Evolutionary conservation across 2,797 vertebrate genomes (phyloP), one percentile per base, ranked within the genome.

Genomic region (Sebastes nivosus): DNA sequence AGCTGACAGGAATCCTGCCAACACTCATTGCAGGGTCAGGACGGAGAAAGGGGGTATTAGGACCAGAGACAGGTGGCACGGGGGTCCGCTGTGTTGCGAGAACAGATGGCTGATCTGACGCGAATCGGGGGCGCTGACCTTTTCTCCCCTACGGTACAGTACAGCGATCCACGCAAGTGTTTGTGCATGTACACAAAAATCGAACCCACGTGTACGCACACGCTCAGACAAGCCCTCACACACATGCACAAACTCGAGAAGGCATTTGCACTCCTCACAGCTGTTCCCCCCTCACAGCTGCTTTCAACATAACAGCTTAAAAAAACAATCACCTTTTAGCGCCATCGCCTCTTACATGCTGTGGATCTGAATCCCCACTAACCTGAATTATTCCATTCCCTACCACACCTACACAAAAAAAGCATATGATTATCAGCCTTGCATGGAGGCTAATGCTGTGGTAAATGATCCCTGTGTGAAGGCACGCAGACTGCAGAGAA

Each of bases 101-200:
- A 92, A 83, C 93, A 95, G 94, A 94, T 94, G 94, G 94, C 89
- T 75, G 83, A 79, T 90, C 88, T 81, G 89, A 88, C 57, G 68
- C 64, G 83, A 90, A 88, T 83, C 55, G 11, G 67, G 16, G 79
- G 65, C 27, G 75, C 81, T 90, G 91, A 93, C 92, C 94, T 92
- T 92, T 83, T 82, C 84, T 86, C 81, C 85, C 86, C 84, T 24
- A 13, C 42, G 24, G 83, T 85, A 87, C 83, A 87, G 83, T 83
- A 86, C 83, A 71, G 78, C 13, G 27, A 58, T 80, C 75, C 65
- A 77, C 86, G 71, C 63, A 64, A 81, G 76, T 79, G 82, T 86
- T 75, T 57, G 65, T 57, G 69, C 86, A 32, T 83, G 83, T 83
- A 86, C 82, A 80, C 54, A 79, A 64, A 90, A 80, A 85, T 55